Evolutionary conservation across 2,797 vertebrate genomes (phyloP).

Genomic region (Chelonia mydas): DNA sequence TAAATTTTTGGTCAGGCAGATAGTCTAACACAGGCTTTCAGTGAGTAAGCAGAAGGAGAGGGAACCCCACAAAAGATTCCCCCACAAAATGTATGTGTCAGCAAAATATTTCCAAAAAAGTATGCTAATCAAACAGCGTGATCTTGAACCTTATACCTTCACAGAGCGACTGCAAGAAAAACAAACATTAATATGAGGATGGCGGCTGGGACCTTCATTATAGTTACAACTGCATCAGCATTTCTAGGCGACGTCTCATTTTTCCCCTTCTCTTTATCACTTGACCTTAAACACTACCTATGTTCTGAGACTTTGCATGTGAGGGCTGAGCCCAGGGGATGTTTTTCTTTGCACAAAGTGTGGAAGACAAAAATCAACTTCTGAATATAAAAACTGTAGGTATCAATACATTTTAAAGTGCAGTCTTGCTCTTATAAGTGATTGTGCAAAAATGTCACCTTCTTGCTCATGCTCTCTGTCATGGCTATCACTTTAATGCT

Average conservation of each 20-base stretch:
- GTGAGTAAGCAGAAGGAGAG: conserved; percentile 21
- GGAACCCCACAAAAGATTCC: background rate
- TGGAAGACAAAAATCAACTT: background rate
- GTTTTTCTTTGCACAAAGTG: background rate
- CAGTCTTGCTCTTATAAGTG: background rate
- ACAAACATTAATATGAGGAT: background rate
- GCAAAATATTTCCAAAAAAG: background rate
- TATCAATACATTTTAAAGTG: background rate
- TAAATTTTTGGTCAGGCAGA: conserved; percentile 52
- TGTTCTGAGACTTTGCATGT: conserved; percentile 38
- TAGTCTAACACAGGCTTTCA: conserved; percentile 13
- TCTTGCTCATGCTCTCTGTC: background rate
- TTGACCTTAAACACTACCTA: background rate
- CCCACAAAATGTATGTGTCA: background rate
- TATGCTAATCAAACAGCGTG: background rate
- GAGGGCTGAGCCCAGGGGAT: background rate
- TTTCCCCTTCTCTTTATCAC: conserved; percentile 16
- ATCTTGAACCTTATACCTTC: conserved; percentile 25
- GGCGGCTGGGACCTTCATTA: background rate
- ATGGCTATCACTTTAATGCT: background rate
- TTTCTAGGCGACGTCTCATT: background rate
- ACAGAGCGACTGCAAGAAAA: background rate
- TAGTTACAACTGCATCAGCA: background rate
- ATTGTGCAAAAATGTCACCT: background rate
- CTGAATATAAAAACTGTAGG: background rate